Base-by-base conservation (phyloP, 2,113 vertebrate species). In the Xyliphius kryptos region DNA sequence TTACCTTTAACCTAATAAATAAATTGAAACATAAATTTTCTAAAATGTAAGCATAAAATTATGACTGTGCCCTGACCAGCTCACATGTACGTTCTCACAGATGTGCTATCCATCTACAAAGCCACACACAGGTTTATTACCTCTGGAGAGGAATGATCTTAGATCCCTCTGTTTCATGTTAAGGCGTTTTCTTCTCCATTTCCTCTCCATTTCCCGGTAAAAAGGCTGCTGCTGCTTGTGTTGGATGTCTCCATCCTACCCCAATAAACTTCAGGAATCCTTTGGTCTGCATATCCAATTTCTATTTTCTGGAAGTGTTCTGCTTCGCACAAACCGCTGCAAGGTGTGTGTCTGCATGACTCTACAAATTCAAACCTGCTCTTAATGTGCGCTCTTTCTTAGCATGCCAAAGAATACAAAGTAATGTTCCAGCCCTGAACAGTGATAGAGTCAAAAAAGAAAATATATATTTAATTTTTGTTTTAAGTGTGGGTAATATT, bases 151-250 rank as follows among this genome's bases (percentile, higher is more conserved):
- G 21, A 71, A 19, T 51, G 58, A 55, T 11, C 63, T 52, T 36
- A 46, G 43, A n/a, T 46, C 52, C 40, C 41, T 40, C 56, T 49
- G 52, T 58, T 60, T 47, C 20, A 56, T 26, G 2, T 44, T 44
- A 21, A 22, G 47, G 26, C 9, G 38, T 57, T 63, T 66, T 63
- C 52, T 56, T 69, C 26, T 32, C 26, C 26, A 32, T 32, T 32
- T 32, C 60, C 67, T 52, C 43, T 57, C 41, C 53, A 50, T 54
- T 68, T 72, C 59, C 67, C 22, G 9, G 55, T 51, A 69, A 69
- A 32, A 65, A 47, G 67, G 48, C 66, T 47, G 21, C 48, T 41
- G 54, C 14, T 76, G 71, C 51, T 77, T 74, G 56, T 74, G 60
- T 74, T 77, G 75, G 69, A 74, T 46, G 22, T 38, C 40, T 57